Conservation (phyloP, 2,888 invertebrate species). For the Drosophila parthenogenetica region DNA sequence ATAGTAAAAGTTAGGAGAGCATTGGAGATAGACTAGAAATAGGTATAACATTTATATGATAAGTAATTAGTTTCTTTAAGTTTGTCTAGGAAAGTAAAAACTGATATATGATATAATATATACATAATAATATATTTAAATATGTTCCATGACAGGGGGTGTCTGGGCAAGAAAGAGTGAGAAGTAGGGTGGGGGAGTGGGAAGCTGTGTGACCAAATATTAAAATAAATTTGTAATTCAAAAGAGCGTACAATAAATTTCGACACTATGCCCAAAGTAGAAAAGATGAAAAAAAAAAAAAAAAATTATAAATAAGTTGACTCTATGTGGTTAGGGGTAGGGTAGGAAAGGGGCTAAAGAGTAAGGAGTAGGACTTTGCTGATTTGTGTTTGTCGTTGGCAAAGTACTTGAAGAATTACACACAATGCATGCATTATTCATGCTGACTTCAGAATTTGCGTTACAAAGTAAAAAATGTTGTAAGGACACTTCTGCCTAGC, state of each 20-base stretch:
- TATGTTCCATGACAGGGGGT: not conserved
- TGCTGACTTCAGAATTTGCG: conserved; percentile 80
- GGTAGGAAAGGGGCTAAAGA: not conserved
- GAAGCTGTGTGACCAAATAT: conserved; percentile 49
- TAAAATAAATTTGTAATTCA: conserved; percentile 78
- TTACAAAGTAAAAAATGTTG: conserved; percentile 78
- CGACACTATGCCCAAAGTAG: conserved; percentile 38
- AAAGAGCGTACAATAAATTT: conserved; percentile 71
- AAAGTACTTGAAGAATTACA: conserved; percentile 79
- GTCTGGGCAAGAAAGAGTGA: not conserved
- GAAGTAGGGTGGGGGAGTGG: not conserved
- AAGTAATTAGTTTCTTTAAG: no score
- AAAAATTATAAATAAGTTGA: conserved; percentile 72
- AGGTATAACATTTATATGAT: no score
- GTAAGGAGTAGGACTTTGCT: conserved; percentile 20
- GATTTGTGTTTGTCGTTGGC: conserved; percentile 73
- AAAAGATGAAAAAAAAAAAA: not conserved
- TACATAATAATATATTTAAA: conserved; percentile 44
- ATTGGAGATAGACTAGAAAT: no score
- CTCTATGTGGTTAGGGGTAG: conserved; percentile 32
- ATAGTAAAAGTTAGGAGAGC: no score
- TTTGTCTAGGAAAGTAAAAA: no score
- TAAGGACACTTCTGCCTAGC: conserved; percentile 75
- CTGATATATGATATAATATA: not conserved
- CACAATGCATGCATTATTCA: conserved; percentile 78